phyloP scores from a whole-genome alignment of 1,140 invertebrate species.

The Habropoda laboriosa region DNA sequence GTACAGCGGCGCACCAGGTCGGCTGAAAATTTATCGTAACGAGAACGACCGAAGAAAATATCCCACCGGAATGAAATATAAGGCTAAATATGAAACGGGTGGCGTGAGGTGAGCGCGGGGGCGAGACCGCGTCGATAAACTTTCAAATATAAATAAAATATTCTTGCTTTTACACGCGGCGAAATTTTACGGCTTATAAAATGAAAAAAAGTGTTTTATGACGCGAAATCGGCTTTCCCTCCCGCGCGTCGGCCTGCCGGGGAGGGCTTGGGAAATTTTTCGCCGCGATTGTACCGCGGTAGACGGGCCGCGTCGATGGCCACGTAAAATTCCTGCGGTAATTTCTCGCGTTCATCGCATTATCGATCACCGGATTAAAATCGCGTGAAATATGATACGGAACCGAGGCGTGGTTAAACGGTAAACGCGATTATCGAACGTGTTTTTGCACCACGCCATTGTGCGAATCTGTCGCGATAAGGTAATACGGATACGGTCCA shows the following conservation, averaged over 20 bases:
- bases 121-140: constrained; percentile 48
- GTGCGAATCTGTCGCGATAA: constrained; percentile 56
- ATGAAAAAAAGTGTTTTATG: constrained; percentile 38
- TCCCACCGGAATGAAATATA: constrained; percentile 41
- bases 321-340: constrained; percentile 63
- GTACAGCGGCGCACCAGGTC: constrained; percentile 7
- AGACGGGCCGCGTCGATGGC: constrained; percentile 12
- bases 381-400: constrained; percentile 66
- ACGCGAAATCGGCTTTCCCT: constrained; percentile 25
- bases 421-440: constrained; percentile 59
- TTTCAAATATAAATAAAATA: constrained; percentile 47
- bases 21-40: constrained; percentile 39
- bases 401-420: constrained; percentile 44
- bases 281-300: constrained; percentile 34
- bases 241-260: too few relatives aligned
- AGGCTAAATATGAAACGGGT: constrained; percentile 10
- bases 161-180: constrained; percentile 24
- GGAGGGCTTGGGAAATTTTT: constrained; percentile 31
- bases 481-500: constrained; percentile 47
- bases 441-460: constrained; percentile 61
- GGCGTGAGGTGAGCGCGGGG: background rate
- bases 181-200: constrained; percentile 26
- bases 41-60: constrained; percentile 39
- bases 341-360: constrained; percentile 66
- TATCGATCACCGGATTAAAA: constrained; percentile 66